These are phyloP conservation scores for Onychostruthus taczanowskii DNA, from an alignment of 2,113 vertebrate species.

Conservation along the genomic window DNA sequence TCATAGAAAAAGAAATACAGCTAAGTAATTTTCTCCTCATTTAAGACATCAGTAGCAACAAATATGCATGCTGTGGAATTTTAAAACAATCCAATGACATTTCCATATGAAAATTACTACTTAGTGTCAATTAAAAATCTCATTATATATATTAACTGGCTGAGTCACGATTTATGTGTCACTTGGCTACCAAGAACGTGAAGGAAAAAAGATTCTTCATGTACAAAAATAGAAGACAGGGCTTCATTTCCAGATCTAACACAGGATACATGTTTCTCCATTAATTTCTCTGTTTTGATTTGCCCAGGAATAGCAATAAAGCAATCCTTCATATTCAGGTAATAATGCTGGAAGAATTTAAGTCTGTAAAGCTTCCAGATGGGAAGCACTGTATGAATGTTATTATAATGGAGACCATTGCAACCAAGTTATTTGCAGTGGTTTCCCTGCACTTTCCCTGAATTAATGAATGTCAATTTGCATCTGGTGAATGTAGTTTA, in stretches of 20 bases:
- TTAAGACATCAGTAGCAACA: constrained; percentile 9
- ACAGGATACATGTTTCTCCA: not conserved
- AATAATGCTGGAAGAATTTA: not conserved
- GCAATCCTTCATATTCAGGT: not conserved
- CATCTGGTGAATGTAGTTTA: not conserved
- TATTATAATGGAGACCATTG: not conserved
- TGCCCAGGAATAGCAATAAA: not conserved
- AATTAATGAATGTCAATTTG: not conserved
- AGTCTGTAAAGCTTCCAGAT: not conserved
- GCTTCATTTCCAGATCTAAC: not conserved
- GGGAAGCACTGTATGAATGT: not conserved
- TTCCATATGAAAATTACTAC: constrained; percentile 2
- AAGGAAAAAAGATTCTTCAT: not conserved
- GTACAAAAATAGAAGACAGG: not conserved
- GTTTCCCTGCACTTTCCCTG: not conserved
- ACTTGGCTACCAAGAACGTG: not conserved
- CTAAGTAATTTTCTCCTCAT: constrained; percentile 24
- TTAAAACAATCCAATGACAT: not conserved
- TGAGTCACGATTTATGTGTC: not conserved
- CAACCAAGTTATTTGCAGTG: not conserved
- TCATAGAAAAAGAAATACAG: not conserved
- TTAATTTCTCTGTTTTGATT: not conserved
- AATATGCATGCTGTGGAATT: not conserved
- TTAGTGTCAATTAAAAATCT: constrained; percentile 8
- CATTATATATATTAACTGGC: not conserved